These are phyloP conservation scores for Darevskia mixta DNA, from an alignment of 2,797 vertebrate genomes.

Conservation along the genomic window DNA sequence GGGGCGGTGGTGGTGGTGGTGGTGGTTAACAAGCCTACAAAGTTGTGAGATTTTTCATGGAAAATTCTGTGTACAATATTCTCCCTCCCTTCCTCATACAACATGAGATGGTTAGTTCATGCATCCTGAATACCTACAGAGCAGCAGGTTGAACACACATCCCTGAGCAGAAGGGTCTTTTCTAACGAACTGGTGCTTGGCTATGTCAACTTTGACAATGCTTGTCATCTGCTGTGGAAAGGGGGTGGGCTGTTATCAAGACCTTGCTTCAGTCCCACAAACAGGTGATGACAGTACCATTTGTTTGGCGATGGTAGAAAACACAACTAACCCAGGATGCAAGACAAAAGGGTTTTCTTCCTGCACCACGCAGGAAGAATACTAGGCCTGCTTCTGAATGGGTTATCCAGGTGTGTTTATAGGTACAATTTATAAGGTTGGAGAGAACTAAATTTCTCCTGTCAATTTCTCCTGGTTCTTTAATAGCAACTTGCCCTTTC, in stretches of 20 bases:
- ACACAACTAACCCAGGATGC: not conserved
- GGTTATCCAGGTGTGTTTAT: constrained; percentile 53
- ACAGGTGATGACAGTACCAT: not conserved
- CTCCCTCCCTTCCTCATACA: not conserved
- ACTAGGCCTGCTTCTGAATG: not conserved
- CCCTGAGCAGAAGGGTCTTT: not conserved
- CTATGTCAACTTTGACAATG: not conserved
- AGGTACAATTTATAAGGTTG: constrained; percentile 64
- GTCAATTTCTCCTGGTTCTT: constrained; percentile 70
- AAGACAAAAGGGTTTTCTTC: not conserved
- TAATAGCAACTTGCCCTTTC: constrained; percentile 68
- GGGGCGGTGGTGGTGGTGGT: not conserved
- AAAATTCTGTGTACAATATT: not conserved
- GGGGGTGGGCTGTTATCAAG: not conserved
- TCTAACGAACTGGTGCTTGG: not conserved
- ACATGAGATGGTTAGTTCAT: not conserved
- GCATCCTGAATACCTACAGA: not conserved
- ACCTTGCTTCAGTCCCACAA: not conserved
- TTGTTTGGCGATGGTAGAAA: not conserved
- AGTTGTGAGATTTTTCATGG: not conserved
- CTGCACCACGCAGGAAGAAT: not conserved
- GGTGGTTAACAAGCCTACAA: not conserved
- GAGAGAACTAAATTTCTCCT: constrained; percentile 49
- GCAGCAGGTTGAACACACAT: not conserved
- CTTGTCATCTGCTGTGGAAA: not conserved